These are phyloP conservation scores for Cylas formicarius DNA, from an alignment of 1,140 invertebrate genomes.

Conservation along the genomic window DNA sequence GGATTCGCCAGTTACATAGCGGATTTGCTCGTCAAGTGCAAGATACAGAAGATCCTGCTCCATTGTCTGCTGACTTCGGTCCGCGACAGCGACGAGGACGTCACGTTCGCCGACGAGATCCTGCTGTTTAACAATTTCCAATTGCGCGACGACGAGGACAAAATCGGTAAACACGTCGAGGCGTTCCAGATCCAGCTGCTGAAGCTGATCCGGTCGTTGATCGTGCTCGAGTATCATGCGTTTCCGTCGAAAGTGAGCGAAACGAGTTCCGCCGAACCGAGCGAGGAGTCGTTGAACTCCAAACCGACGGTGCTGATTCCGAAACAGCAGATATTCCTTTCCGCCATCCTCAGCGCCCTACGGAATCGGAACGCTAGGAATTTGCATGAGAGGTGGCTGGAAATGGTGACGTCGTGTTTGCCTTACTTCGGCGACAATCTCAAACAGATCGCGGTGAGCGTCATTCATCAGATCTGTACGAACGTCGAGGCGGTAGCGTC, in stretches of 20 bases:
- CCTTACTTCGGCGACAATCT: slow-evolving; percentile 67
- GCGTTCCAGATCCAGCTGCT: slow-evolving; percentile 71
- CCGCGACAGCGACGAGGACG: slow-evolving; percentile 45
- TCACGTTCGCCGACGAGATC: slow-evolving; percentile 76
- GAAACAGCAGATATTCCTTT: slow-evolving; percentile 80
- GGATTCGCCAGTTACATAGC: slow-evolving; percentile 77
- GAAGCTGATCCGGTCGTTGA: slow-evolving; percentile 62
- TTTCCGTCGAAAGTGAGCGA: slow-evolving; percentile 28
- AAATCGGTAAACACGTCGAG: slow-evolving; percentile 61
- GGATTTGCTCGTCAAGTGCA: slow-evolving; percentile 73
- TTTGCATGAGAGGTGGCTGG: slow-evolving; percentile 73
- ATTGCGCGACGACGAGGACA: slow-evolving; percentile 50
- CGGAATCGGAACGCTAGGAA: slow-evolving; percentile 57
- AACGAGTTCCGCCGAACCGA: slow-evolving; percentile 1
- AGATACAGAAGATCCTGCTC: slow-evolving; percentile 82
- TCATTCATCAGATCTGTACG: slow-evolving; percentile 75
- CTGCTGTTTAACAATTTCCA: slow-evolving; percentile 73
- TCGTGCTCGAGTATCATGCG: slow-evolving; percentile 71
- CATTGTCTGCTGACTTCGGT: slow-evolving; percentile 78
- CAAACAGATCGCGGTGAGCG: slow-evolving; percentile 66
- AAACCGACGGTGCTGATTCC: slow-evolving; percentile 60
- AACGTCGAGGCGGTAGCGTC: slow-evolving; percentile 63
- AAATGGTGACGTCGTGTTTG: slow-evolving; percentile 68
- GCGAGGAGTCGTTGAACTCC: slow-evolving; percentile 51
- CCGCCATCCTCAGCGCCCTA: slow-evolving; percentile 72